Base-by-base conservation (phyloP, 2,888 invertebrate genomes). In the Athalia cordata region DNA sequence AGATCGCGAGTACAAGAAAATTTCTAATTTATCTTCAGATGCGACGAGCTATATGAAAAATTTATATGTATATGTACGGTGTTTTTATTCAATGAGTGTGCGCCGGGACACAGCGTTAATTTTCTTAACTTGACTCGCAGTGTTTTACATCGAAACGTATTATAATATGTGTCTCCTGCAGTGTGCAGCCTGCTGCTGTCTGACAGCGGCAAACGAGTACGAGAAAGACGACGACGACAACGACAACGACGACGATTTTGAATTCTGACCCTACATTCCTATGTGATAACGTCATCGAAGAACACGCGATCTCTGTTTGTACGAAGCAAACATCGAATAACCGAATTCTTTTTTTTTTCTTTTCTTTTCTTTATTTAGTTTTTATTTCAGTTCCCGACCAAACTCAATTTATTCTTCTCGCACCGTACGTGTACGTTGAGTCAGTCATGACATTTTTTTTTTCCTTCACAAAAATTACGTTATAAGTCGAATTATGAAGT, bases 231-330 rank as follows among this genome's bases (percentile, higher is more conserved):
- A 43, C 64, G 64, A 7, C 62, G 62, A 29, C 61, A 29, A 49
- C 70, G 57, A 75, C 62, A 29, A 49, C 70, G 57, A 75, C 62
- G 15, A 75, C 49, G 61, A 75, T 75, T 62, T 62, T 81, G 81
- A 83, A 82, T 81, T 61, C 81, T 82, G 84, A 84, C 82, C 84
- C 84, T 82, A 84, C 84, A 86, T 86, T 86, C 85, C 85, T 76
- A 78, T 77, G 79, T 50, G 66, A 77, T 85, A 83, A 85, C 83
- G 85, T 82, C 80, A 81, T 68, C 78, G 64, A 79, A 77, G 80
- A 82, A 84, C 82, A 80, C 81, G 82, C 83, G 81, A 83, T 82
- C 81, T 80, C 79, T 79, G 78, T 64, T 75, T 75, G 81, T 77
- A 74, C 57, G 15, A 52, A 79, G 79, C 80, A 77, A 78, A 78